A percentile compares a stretch with the other conserved stretches of the same genome.
These are phyloP conservation scores for Perca fluviatilis DNA, from an alignment of 2,113 vertebrate species.

Conservation along the genomic window DNA sequence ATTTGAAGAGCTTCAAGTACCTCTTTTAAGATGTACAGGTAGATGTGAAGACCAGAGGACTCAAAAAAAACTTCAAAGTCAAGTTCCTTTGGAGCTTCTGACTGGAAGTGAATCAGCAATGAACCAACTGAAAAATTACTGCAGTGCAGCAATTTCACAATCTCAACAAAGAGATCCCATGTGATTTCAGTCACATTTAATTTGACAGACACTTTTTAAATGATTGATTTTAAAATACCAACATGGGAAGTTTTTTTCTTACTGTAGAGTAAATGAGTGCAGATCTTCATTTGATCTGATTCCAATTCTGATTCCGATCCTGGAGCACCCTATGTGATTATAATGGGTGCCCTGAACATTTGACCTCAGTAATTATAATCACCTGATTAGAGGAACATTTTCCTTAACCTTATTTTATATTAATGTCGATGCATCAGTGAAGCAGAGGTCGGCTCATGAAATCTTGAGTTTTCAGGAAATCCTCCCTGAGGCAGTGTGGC, in stretches of 20 bases:
- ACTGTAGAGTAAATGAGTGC: no score
- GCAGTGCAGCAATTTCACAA: not conserved
- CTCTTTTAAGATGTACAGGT: not conserved
- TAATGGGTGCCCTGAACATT: not conserved
- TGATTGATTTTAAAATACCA: no score
- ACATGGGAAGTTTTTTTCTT: no score
- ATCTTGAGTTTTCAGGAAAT: slow-evolving; percentile 1
- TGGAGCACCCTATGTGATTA: not conserved
- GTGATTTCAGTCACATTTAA: no score
- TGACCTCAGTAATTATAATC: not conserved
- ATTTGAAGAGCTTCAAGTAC: not conserved
- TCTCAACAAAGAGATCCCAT: not conserved
- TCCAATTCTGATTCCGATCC: not conserved
- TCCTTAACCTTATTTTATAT: not conserved
- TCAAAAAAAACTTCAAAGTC: not conserved
- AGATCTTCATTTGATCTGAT: not conserved
- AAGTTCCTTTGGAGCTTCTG: not conserved
- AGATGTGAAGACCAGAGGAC: slow-evolving; percentile 1
- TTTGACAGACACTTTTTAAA: no score
- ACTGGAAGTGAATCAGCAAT: not conserved
- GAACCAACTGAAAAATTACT: not conserved
- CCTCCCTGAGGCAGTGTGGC: not conserved
- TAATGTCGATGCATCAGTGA: not conserved
- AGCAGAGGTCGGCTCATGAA: not conserved
- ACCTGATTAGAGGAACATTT: not conserved